These are phyloP conservation scores for Trichogramma dendrolimi DNA, from an alignment of 2,888 invertebrate species.

Conservation along the genomic window DNA sequence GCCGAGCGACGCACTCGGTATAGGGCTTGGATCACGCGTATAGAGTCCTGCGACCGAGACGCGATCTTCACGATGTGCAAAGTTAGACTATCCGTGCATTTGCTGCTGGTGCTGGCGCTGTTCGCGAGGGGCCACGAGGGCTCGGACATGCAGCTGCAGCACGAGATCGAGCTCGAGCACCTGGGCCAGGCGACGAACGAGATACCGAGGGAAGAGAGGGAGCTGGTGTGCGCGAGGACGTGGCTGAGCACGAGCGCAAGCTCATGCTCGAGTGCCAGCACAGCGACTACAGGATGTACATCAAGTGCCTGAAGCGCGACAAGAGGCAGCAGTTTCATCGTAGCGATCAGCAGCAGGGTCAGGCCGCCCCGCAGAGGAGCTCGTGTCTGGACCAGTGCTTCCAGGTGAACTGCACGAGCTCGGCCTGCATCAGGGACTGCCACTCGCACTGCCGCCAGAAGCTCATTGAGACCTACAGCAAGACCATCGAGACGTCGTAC, in stretches of 20 bases:
- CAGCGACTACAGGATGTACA: constrained; percentile 44
- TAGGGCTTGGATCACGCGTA: no score
- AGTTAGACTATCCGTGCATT: background rate
- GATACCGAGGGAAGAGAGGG: no score
- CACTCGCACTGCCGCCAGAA: constrained; percentile 39
- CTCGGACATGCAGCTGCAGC: background rate
- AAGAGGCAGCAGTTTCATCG: constrained; percentile 39
- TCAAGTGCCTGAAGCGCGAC: constrained; percentile 44
- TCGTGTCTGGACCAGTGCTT: constrained; percentile 36
- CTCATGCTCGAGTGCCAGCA: constrained; percentile 36
- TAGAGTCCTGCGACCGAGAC: no score
- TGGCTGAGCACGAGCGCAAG: constrained; percentile 11
- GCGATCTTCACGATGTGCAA: no score
- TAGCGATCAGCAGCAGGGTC: background rate
- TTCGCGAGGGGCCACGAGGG: background rate
- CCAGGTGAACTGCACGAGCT: constrained; percentile 33
- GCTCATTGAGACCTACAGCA: constrained; percentile 36
- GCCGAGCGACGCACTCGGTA: constrained; percentile 5
- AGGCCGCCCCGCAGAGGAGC: background rate
- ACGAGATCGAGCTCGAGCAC: constrained; percentile 3
- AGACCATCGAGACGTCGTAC: constrained; percentile 38
- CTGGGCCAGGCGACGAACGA: background rate
- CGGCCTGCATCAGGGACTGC: constrained; percentile 39
- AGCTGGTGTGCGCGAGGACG: no score
- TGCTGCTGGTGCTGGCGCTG: background rate